Conservation (phyloP, 2,113 vertebrate genomes). For the Pedetes capensis region DNA sequence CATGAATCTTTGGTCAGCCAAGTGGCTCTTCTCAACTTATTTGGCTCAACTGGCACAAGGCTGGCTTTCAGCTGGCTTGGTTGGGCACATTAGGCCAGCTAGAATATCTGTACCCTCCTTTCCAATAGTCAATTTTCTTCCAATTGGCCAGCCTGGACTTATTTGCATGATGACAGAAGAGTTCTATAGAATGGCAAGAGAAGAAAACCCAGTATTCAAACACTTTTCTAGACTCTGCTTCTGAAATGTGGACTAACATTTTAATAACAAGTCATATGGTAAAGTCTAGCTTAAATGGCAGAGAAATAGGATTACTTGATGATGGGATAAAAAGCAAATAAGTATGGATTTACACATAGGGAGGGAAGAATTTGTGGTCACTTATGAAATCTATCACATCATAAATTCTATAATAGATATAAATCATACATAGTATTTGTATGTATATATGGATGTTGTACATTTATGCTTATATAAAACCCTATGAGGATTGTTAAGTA, state of each 20-base stretch:
- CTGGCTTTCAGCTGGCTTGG: not conserved
- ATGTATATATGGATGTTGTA: not conserved
- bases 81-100: not conserved
- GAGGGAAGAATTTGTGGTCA: not conserved
- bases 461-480: not conserved
- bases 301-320: not conserved
- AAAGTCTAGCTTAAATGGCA: not conserved
- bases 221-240: not conserved
- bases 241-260: not conserved
- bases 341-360: not conserved
- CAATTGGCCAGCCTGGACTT: not conserved
- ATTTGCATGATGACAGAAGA: not conserved
- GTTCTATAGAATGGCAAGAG: not conserved
- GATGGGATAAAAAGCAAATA: not conserved
- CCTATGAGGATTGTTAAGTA: no score
- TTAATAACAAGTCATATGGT: not conserved
- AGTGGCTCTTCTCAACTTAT: not conserved
- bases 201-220: not conserved
- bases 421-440: not conserved
- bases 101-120: fast-evolving
- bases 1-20: not conserved
- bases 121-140: not conserved
- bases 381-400: not conserved
- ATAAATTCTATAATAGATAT: not conserved
- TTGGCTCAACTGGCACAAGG: not conserved